Base-by-base conservation (phyloP, 1,140 invertebrate genomes). In the Atta colombica region DNA sequence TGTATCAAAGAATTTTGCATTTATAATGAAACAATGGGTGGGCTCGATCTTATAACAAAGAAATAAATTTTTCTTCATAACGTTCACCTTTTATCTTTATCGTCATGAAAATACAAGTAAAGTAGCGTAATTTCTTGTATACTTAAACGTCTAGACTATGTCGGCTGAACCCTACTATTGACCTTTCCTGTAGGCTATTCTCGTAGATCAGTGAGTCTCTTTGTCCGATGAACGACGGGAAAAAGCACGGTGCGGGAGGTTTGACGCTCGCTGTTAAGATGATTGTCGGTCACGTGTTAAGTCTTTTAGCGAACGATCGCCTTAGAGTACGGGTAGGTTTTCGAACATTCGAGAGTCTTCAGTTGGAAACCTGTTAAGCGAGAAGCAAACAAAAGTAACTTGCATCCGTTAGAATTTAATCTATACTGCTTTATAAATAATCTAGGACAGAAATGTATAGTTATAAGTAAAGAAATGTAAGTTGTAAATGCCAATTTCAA, bases 201-300 rank as follows among this genome's bases (percentile, higher is more conserved):
- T 71, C 78, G 66, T 58, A 58, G 35, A 71, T 81, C 65, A 81
- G 78, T 21, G 51, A 71, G 53, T 10, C 53, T 81, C 66, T 81
- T 81, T 81, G 66, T 81, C 16, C 78, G 65, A 39, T 4, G 31
- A n/a, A 66, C 2, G 39, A 53, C 5, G 7, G 39, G 31, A 25
- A 55, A 49, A 61, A 63, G n/a, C 16, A 21, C 45, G 14, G 7
- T 5, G 21, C 18, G 68, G 35, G 35, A 1, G 1, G 25, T 75
- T 87, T 63, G 85, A 65, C 51, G 74, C 75, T 88, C 55, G 75
- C 61, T 71, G 88, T 86, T 86, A 74, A 51, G 53, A 81, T 86
- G 87, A 89, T 89, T 86, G 87, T 89, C 88, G 75, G 69, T 86
- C 61, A 55, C 66, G 51, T 81, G 78, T 60, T 71, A 81, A 81